These are phyloP conservation scores for human DNA, from an alignment of 2,113 vertebrate genomes.

Conservation along the genomic window DNA sequence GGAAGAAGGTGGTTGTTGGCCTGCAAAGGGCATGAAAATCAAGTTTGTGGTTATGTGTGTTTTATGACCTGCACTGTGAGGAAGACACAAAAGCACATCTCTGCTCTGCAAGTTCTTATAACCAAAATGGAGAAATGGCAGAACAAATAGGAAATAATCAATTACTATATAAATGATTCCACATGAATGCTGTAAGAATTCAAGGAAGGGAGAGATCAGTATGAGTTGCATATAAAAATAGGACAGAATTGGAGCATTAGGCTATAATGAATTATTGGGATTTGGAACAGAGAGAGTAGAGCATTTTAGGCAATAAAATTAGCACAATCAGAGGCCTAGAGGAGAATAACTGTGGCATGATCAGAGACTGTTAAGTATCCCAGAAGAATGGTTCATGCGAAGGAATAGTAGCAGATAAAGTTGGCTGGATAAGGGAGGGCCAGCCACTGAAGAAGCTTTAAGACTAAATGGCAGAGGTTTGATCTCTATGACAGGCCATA, in stretches of 20 bases:
- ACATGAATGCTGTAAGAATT: neutral
- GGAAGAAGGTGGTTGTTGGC: neutral
- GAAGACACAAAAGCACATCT: neutral
- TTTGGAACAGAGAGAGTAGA: neutral
- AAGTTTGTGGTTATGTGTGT: neutral
- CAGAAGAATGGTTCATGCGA: neutral
- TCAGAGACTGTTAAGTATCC: neutral
- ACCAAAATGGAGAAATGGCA: neutral
- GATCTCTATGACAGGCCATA: neutral
- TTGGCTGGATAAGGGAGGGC: neutral
- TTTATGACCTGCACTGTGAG: neutral
- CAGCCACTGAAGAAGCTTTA: neutral
- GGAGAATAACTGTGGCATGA: neutral
- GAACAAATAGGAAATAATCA: slow-evolving; percentile 20
- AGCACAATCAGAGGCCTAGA: neutral
- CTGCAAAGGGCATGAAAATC: neutral
- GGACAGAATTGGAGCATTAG: neutral
- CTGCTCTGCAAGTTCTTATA: neutral
- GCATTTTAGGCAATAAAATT: neutral
- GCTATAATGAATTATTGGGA: neutral
- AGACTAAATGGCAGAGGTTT: neutral
- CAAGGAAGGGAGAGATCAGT: neutral
- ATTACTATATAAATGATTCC: neutral
- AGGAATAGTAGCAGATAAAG: neutral
- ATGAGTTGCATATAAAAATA: slow-evolving; percentile 1